phyloP scores from a whole-genome alignment of 2,113 vertebrate genomes.

The Eubucco bourcierii region DNA sequence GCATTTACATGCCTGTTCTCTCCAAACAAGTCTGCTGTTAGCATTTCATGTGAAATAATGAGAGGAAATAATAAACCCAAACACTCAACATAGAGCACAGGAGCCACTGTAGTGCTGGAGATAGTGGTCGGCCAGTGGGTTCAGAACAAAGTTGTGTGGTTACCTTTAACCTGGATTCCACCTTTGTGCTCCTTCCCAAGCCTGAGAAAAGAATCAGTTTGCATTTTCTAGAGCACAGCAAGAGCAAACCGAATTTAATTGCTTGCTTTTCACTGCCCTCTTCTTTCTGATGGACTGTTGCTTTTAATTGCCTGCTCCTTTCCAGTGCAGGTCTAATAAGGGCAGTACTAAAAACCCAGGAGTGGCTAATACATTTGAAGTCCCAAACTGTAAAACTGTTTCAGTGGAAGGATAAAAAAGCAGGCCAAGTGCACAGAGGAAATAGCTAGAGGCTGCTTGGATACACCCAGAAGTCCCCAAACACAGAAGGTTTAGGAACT shows the following conservation, averaged over 20 bases:
- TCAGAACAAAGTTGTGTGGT: not conserved
- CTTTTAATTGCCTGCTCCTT: not conserved
- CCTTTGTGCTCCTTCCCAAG: not conserved
- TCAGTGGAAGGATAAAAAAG: not conserved
- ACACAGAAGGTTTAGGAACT: not conserved
- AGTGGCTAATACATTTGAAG: not conserved
- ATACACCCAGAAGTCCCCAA: not conserved
- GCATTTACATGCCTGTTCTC: not conserved
- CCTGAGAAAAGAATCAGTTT: not conserved
- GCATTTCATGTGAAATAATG: not conserved
- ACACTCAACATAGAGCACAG: not conserved
- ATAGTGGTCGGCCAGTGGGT: not conserved
- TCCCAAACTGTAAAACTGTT: not conserved
- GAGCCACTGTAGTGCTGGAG: not conserved
- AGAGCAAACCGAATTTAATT: not conserved
- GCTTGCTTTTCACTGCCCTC: not conserved
- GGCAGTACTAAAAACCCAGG: not conserved
- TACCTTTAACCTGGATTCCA: conserved; percentile 17
- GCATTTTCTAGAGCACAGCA: not conserved
- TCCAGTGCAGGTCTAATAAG: not conserved
- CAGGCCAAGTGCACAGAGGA: not conserved
- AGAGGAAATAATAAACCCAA: not conserved
- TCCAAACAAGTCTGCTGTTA: not conserved
- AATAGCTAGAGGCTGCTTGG: not conserved
- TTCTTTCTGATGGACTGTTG: not conserved